Evolutionary conservation across 2,113 vertebrate genomes (phyloP).

Genomic region (Tonatia bakeri): DNA sequence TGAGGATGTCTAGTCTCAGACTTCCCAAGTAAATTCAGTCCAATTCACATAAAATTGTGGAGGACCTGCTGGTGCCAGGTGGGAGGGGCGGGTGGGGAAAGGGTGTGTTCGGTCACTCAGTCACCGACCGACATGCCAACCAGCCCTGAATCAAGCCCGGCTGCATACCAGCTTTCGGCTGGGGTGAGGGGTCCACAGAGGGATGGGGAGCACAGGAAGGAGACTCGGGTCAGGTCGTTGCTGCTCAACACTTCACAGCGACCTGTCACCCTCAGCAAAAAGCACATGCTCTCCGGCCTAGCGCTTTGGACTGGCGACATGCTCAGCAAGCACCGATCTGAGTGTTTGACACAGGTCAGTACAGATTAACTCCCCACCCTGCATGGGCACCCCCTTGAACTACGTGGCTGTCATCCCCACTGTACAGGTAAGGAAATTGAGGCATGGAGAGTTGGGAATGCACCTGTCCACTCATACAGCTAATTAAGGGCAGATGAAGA

Average conservation of each 20-base stretch:
- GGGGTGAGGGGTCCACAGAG: background rate
- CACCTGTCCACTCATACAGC: background rate
- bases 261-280: background rate
- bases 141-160: fast-evolving
- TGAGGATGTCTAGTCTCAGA: background rate
- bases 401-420: background rate
- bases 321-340: fast-evolving
- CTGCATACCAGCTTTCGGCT: fast-evolving
- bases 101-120: fast-evolving
- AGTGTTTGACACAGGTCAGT: background rate
- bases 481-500: background rate
- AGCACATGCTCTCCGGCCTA: background rate
- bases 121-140: fast-evolving
- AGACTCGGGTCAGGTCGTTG: background rate
- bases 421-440: background rate
- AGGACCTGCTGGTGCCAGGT: background rate
- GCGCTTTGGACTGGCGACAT: background rate
- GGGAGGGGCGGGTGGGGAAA: background rate
- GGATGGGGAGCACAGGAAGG: background rate
- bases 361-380: background rate
- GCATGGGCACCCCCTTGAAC: background rate
- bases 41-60: background rate
- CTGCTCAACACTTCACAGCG: background rate
- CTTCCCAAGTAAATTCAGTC: background rate
- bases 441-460: background rate